Base-by-base conservation (phyloP, 2,888 invertebrate genomes). In the Troides oblongomaculatus region DNA sequence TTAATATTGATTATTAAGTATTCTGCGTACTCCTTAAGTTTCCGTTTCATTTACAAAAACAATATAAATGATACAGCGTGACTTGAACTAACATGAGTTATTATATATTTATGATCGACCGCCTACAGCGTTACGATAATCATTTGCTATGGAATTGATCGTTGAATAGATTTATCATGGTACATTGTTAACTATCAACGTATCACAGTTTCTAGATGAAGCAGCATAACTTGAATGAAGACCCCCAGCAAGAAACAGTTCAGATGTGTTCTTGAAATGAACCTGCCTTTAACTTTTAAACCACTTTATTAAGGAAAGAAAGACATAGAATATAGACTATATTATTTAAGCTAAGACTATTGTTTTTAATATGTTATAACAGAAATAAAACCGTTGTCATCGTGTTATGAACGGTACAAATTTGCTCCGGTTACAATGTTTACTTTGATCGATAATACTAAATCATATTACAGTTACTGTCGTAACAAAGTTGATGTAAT, bases 51-150 rank as follows among this genome's bases (percentile, higher is more conserved):
- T 50, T 60, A 36, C 23, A 50, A 58, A 14, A 12, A 43, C 6
- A 64, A 64, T 64, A 57, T 39, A 21, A 64, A 64, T 64, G 57
- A 64, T 57, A 39, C 8, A 18, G 43, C 25, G 65, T 25, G 58
- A 58, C 57, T 58, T 10, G n/a, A 63, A 65, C 46, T 46, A 43
- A 65, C 18, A n/a, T 64, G 14, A 23, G 10, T 46, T 65, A 59
- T 57, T 43, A 65, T 59, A 8, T 46, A 25, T 46, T 25, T 59
- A 18, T 59, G 46, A 59, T 64, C 58, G 57, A 46, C 58, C 65
- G 39, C 64, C 25, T 23, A 65, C 23, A 12, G 39, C 43, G 43
- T 39, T 18, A n/a, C 7, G 12, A 18, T 39, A 18, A 6, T 21
- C 14, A 30, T 12, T 59, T 6, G 59, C 12, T 59, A 18, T 25